Conservation (phyloP, 92 coral and sea anemone species). For the Siderastrea radians region DNA sequence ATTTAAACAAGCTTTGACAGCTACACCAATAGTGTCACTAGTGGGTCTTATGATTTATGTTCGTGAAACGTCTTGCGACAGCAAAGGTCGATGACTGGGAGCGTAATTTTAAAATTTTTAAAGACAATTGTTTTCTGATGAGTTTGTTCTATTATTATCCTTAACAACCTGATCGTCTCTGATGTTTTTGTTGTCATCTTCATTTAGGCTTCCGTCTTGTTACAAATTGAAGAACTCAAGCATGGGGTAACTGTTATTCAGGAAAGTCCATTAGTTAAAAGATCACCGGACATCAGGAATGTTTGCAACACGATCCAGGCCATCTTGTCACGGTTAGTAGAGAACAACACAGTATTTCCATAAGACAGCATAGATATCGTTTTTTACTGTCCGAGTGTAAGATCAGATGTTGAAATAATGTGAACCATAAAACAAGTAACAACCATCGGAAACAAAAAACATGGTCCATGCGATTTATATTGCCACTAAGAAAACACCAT, state of each 20-base stretch:
- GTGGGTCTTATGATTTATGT: too few species aligned
- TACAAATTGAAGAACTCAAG: constrained; percentile 16
- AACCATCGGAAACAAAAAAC: too few species aligned
- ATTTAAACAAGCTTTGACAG: too few species aligned
- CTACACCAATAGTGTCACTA: too few species aligned
- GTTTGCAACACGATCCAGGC: constrained; percentile 14
- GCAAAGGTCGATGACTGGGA: too few species aligned
- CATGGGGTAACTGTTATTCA: constrained; percentile 19
- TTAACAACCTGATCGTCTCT: neutral
- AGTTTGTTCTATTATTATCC: neutral
- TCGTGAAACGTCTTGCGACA: too few species aligned
- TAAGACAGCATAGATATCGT: neutral
- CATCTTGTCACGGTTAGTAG: constrained; percentile 38
- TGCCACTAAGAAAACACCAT: too few species aligned
- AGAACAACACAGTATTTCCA: neutral
- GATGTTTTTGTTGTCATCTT: neutral
- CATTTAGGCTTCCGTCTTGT: constrained; percentile 1
- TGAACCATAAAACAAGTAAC: too few species aligned
- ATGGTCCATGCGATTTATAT: too few species aligned
- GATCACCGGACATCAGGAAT: constrained; percentile 14
- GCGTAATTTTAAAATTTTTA: too few species aligned
- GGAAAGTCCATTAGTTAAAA: constrained; percentile 19
- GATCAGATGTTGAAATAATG: too few species aligned
- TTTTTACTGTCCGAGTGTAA: neutral
- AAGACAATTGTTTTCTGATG: too few species aligned